Evolutionary conservation across 2,888 invertebrate genomes (phyloP), one percentile per base, ranked within the genome.

Genomic region (Mythimna loreyi): DNA sequence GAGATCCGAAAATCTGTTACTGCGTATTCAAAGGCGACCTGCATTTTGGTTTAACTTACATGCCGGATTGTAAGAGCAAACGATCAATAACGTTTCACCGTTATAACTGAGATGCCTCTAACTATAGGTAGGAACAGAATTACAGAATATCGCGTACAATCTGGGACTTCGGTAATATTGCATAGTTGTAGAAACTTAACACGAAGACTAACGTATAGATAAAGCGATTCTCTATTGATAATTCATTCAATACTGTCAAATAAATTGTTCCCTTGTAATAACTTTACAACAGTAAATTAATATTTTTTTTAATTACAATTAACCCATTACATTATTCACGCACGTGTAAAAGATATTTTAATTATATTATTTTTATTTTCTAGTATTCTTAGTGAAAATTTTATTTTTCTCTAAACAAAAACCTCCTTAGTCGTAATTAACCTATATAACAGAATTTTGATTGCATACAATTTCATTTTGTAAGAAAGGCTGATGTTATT

Each of bases 171-270:
- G 61, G 59, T 45, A 62, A 59, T 60, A 70, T 77, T 73, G 62
- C 59, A 45, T 63, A 71, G 57, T 57, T 64, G 55, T 59, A 65
- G 59, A 81, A 83, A 76, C 82, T 72, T 78, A 75, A 76, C 74
- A 73, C 56, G 47, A 72, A 66, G 60, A 81, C 66, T 72, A 73
- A 74, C 63, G 68, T 50, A 55, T 68, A 63, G 55, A 59, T 59
- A 69, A 25, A 78, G 55, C 64, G 60, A 81, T 70, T 70, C 63
- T 72, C 66, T 78, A 69, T 72, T 63, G 69, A 70, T 79, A 85
- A 74, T 80, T 73, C 78, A 82, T 85, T 79, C 73, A 86, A 86
- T 86, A 86, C 85, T 86, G 85, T 83, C 81, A 86, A 86, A 81
- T 79, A 81, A 80, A 82, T 85, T 83, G 86, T 82, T 86, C 81